Conservation (phyloP, 2,888 invertebrate species). For the Spodoptera littoralis region DNA sequence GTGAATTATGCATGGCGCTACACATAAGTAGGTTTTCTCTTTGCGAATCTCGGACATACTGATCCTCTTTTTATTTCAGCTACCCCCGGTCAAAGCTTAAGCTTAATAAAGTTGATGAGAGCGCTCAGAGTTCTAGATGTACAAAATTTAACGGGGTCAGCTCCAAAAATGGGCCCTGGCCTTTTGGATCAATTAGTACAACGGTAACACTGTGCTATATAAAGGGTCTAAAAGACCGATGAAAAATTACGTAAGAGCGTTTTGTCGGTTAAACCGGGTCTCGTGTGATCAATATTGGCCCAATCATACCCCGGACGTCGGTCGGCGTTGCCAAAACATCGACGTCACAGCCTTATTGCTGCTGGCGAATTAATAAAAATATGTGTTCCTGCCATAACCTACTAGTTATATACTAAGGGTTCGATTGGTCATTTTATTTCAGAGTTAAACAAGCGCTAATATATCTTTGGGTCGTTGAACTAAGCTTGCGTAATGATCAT, state of each 20-base stretch:
- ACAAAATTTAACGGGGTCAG: constrained; percentile 21
- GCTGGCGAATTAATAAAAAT: constrained; percentile 47
- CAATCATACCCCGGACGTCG: constrained; percentile 58
- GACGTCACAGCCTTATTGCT: constrained; percentile 47
- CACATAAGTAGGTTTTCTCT: not conserved
- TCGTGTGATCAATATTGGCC: constrained; percentile 66
- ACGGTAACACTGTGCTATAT: constrained; percentile 7
- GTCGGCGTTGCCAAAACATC: constrained; percentile 51
- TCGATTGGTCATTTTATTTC: not conserved
- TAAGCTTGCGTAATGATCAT: too few species aligned
- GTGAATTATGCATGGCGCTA: not conserved
- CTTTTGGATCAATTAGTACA: constrained; percentile 23
- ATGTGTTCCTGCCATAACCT: constrained; percentile 17
- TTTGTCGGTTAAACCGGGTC: constrained; percentile 49
- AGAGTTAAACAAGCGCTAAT: not conserved
- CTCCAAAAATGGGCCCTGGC: constrained; percentile 20
- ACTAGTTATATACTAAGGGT: constrained; percentile 4
- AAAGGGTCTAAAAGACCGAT: constrained; percentile 32
- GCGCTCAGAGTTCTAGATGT: constrained; percentile 25
- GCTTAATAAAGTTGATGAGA: constrained; percentile 45
- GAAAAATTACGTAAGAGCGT: constrained; percentile 49
- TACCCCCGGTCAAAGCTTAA: constrained; percentile 12
- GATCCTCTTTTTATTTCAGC: constrained; percentile 13
- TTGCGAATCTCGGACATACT: constrained; percentile 2
- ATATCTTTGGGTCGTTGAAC: not conserved